phyloP scores from a whole-genome alignment of 2,113 vertebrate species.

The Delphinus delphis region DNA sequence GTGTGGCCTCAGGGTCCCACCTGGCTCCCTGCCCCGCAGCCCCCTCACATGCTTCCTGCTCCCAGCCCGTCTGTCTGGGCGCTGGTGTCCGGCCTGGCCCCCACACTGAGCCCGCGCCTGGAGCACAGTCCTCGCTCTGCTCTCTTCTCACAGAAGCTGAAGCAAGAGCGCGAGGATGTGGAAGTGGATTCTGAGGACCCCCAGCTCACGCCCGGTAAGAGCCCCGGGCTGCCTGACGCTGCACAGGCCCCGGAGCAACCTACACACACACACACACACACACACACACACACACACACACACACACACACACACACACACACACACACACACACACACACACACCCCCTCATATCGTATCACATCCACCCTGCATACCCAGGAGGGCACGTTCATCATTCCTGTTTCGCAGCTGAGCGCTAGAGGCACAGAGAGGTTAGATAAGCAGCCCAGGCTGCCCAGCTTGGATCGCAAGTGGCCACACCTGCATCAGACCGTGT shows the following conservation, averaged over 20 bases:
- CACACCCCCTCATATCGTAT: rapidly evolving
- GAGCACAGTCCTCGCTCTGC: rapidly evolving
- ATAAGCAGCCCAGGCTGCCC: neutral
- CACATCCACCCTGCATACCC: neutral
- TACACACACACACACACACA: neutral
- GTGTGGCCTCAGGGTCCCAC: neutral
- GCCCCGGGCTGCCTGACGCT: neutral
- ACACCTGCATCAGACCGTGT: neutral
- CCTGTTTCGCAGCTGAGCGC: neutral
- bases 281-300: neutral
- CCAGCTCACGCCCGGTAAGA: constrained; percentile 57
- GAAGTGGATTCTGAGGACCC: constrained; percentile 76
- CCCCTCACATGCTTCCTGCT: neutral
- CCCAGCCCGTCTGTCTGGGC: rapidly evolving
- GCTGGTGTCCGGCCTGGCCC: neutral
- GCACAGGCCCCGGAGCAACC: neutral
- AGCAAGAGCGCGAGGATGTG: constrained; percentile 83
- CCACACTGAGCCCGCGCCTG: neutral
- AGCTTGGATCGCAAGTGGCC: neutral
- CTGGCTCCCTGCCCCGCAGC: neutral
- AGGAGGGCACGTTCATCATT: rapidly evolving
- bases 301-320: neutral
- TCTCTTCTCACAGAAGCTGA: constrained; percentile 84
- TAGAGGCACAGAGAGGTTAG: neutral
- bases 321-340: no score